Base-by-base conservation (phyloP, 2,113 vertebrate species). In the Neofelis nebulosa region DNA sequence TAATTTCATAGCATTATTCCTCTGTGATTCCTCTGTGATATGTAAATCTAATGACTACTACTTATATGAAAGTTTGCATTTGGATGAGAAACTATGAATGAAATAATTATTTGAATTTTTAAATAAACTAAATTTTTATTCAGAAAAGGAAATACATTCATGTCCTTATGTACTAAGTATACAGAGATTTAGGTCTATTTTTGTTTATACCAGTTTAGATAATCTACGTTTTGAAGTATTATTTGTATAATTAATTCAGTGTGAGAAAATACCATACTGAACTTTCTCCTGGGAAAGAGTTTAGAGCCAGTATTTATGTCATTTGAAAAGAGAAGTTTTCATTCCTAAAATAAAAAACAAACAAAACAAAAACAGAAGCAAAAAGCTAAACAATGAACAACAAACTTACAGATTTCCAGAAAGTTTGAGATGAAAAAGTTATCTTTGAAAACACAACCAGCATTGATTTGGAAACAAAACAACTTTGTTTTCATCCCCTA, bases 1-100 rank as follows among this genome's bases (percentile, higher is more conserved):
- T 97, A 45, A 94, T 89, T 92, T 80, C 33, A 76, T 52, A 80
- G 19, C 3, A 55, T 96, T 94, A 79, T 52, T 94, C 27, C 29
- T 91, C 57, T 29, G 16, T 63, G 52, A 86, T 61, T 94, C 23
- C 25, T 89, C 57, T 41, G 21, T 63, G 52, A 63, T 23, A 79
- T 63, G 36, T 61, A 93, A 23, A 4, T 71, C 11, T 93, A 85
- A 69, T 57, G 29, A 63, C 65, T 89, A 12, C 8, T 95, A 36
- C 23, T 80, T 79, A 69, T 91, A 79, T 50, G 25, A 78, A 31
- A 61, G 38, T 63, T 92, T 81, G 76, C 27, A 29, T 87, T 86
- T 86, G 12, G n/a, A 83, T 91, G n/a, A 79, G 80, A 86, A 95
- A 66, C 25, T 86, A 25, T 74, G 21, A 91, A 73, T 89, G 45